Conservation (phyloP, 2,113 vertebrate species). For the Pelecanoides urinatrix region DNA sequence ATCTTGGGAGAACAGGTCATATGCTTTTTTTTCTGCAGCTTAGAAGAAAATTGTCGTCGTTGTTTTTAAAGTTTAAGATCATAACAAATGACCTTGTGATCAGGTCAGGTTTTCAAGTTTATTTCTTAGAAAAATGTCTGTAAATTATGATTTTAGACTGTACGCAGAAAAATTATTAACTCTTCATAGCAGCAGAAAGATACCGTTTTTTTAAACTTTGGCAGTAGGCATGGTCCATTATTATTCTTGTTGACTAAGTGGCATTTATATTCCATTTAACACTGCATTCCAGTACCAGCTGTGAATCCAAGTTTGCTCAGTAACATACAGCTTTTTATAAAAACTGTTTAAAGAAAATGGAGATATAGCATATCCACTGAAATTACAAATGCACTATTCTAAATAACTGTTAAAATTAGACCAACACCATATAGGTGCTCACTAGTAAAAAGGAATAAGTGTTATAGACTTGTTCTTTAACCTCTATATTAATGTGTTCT, state of each 20-base stretch:
- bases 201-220: background rate
- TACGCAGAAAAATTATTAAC: background rate
- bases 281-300: background rate
- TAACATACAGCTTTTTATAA: background rate
- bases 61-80: background rate
- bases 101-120: background rate
- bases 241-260: background rate
- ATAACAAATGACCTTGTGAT: background rate
- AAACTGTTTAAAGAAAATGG: background rate
- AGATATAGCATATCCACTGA: background rate
- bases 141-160: background rate
- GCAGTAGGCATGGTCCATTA: background rate
- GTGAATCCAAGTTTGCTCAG: background rate
- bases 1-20: constrained; percentile 94
- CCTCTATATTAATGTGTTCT: background rate
- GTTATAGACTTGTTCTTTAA: background rate
- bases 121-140: background rate
- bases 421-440: background rate
- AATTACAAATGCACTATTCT: background rate
- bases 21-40: background rate
- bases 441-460: background rate
- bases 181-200: background rate
- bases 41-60: background rate
- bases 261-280: background rate
- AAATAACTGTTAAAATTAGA: background rate